Base-by-base conservation (phyloP, 2,888 invertebrate species). In the Pyrrhosoma nymphula region DNA sequence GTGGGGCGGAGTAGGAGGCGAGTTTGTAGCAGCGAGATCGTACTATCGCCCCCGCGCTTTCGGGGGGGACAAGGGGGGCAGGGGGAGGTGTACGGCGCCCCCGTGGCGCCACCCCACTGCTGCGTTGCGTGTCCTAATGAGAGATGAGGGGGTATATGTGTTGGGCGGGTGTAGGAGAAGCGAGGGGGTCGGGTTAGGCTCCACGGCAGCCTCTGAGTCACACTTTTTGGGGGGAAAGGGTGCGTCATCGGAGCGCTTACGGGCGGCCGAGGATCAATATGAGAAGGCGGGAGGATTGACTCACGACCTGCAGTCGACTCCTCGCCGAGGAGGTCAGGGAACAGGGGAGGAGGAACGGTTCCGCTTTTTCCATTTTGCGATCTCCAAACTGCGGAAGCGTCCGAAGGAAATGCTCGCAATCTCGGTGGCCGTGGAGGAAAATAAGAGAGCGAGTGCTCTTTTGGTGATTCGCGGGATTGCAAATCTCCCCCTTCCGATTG, bases 151-250 rank as follows among this genome's bases (percentile, higher is more conserved):
- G 63, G 63, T 82, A 47, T 8, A 47, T 47, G 69, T 69, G 26
- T 26, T 8, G 69, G 23, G 60, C 60, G 47, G 23, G 60, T 12
- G 47, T 4, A 2, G 47, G 47, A 47, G 47, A 8, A 47, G 47
- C 47, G 47, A 47, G 26, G 69, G n/a, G 69, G 69, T 23, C 10
- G 69, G 69, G 69, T 3, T 0, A 35, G 82, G 82, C 35, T 35
- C 82, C 93, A 47, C 69, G 69, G 93, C 93, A 93, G 93, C 93
- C 93, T 93, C 93, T 93, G 93, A 93, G 93, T 93, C 93, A 93
- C 93, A 93, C 69, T 69, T 69, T 93, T 93, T 93, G 69, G 93
- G 93, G 82, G 93, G 93, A 69, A 93, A 93, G 93, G 93, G 93
- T 93, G 93, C 93, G 93, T 93, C 93, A 93, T 93, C 93, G 63